phyloP scores from a whole-genome alignment of 2,797 vertebrate genomes.

The Manis crassicaudata region DNA sequence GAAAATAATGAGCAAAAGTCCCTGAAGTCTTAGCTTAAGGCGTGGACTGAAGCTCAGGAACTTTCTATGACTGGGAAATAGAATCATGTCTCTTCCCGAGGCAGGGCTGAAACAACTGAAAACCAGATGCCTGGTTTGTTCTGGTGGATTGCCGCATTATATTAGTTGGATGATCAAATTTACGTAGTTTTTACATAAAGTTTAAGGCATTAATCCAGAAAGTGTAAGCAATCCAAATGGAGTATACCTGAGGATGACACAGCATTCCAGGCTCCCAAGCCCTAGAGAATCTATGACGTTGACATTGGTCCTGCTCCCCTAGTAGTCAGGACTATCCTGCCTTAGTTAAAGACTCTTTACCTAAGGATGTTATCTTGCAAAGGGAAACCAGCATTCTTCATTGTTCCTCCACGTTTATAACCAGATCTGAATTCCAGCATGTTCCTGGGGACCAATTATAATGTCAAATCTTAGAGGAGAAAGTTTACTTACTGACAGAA shows the following conservation, averaged over 20 bases:
- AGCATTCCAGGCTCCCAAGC: background rate
- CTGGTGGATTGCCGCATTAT: background rate
- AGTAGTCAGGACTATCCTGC: background rate
- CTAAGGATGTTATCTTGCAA: background rate
- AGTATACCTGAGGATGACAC: background rate
- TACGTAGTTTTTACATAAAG: background rate
- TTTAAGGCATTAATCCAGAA: slow-evolving; percentile 1
- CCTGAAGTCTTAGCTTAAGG: background rate
- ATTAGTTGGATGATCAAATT: background rate
- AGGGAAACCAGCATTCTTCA: background rate
- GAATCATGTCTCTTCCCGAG: background rate
- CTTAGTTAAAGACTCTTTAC: background rate
- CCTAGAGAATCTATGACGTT: background rate
- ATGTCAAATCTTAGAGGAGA: slow-evolving; percentile 34
- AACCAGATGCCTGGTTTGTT: background rate
- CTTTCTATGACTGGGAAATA: background rate
- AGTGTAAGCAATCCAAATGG: background rate
- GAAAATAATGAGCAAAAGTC: slow-evolving; percentile 27
- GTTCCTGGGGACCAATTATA: slow-evolving; percentile 54
- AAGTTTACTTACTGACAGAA: slow-evolving; percentile 6
- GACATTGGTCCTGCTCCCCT: background rate
- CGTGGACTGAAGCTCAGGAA: background rate
- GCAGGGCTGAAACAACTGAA: background rate
- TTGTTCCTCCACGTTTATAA: background rate
- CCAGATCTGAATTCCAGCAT: slow-evolving; percentile 24